These are phyloP conservation scores for Heliangelus exortis DNA, from an alignment of 2,797 vertebrate species.

Conservation along the genomic window DNA sequence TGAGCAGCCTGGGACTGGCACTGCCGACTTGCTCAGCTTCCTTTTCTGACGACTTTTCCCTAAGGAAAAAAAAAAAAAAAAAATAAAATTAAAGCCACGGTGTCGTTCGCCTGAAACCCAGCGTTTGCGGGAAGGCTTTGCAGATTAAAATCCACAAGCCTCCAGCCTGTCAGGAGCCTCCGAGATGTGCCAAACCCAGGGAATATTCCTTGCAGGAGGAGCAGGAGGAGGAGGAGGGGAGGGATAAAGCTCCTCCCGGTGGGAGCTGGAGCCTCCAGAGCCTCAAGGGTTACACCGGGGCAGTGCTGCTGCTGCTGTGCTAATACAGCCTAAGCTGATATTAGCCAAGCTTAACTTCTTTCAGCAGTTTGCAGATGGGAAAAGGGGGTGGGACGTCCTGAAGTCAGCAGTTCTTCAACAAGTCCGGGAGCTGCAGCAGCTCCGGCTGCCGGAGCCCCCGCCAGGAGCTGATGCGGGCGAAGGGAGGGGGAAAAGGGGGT, in stretches of 20 bases:
- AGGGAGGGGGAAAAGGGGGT: not conserved
- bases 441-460: not conserved
- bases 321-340: conserved; percentile 64
- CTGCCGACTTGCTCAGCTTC: not conserved
- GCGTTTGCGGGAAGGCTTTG: not conserved
- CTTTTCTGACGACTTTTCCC: not conserved
- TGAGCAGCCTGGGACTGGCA: no score
- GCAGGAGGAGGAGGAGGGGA: no score
- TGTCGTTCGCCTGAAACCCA: not conserved
- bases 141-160: not conserved
- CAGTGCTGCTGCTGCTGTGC: not conserved
- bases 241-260: not conserved
- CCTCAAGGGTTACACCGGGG: conserved; percentile 56
- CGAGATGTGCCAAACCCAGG: not conserved
- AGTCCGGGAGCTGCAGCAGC: not conserved
- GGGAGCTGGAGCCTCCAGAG: not conserved
- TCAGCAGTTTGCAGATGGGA: conserved; percentile 52
- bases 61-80: rapidly evolving
- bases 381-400: conserved; percentile 25
- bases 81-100: rapidly evolving
- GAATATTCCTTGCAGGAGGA: no score
- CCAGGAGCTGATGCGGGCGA: conserved; percentile 7
- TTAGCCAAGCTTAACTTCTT: conserved; percentile 72
- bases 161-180: not conserved
- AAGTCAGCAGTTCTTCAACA: conserved; percentile 55